Conservation (phyloP, 2,113 vertebrate genomes). For the Megalops atlanticus region DNA sequence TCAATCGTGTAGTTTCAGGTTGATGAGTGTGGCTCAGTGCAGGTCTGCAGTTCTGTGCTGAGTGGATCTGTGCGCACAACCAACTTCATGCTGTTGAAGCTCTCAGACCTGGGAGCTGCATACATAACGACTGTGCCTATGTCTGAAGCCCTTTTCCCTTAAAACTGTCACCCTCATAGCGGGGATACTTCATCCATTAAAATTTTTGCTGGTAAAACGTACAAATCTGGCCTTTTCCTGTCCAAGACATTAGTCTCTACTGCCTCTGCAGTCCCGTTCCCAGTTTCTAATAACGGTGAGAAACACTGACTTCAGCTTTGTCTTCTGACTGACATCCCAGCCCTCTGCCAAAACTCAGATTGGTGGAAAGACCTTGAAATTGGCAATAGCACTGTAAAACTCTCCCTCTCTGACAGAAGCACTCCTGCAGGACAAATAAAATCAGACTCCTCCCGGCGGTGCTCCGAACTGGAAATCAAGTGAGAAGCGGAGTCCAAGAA, state of each 20-base stretch:
- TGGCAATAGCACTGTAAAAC: background rate
- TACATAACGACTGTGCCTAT: too few relatives aligned
- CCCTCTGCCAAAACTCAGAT: background rate
- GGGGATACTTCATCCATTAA: too few relatives aligned
- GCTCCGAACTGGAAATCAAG: constrained; percentile 27
- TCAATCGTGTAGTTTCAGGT: background rate
- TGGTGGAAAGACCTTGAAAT: background rate
- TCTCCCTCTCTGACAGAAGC: background rate
- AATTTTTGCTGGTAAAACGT: too few relatives aligned
- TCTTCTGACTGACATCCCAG: background rate
- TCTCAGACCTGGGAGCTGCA: too few relatives aligned
- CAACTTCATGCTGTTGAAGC: background rate
- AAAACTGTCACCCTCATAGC: too few relatives aligned
- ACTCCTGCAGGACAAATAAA: constrained; percentile 21
- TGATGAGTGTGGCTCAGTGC: background rate
- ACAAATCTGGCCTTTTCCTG: too few relatives aligned
- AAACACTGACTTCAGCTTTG: background rate
- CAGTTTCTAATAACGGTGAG: background rate
- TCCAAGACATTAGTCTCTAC: too few relatives aligned
- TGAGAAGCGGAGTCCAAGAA: constrained; percentile 17
- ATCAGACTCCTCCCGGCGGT: constrained; percentile 18
- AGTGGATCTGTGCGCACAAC: background rate
- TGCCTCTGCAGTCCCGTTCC: too few relatives aligned
- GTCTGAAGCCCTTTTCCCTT: too few relatives aligned
- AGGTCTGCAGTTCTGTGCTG: background rate